These are phyloP conservation scores for Darevskia mixta DNA, from an alignment of 2,797 vertebrate genomes.

Conservation along the genomic window DNA sequence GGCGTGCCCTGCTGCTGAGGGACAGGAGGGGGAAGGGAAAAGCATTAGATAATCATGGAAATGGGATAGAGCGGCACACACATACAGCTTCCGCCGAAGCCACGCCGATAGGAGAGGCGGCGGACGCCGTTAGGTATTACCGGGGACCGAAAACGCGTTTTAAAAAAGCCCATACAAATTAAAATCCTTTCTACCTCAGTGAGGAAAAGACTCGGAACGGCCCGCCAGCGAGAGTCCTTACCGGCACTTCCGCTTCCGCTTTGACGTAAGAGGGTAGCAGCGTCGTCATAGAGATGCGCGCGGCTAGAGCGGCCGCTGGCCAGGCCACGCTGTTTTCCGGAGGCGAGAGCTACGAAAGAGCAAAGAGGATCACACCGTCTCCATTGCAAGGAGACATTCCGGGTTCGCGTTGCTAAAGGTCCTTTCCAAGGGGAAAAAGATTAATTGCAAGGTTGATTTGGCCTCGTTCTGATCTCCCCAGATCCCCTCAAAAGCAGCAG, in stretches of 20 bases:
- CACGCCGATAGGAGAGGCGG: not conserved
- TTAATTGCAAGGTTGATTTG: no score
- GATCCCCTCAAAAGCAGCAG: no score
- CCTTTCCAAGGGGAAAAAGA: no score
- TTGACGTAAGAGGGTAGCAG: not conserved
- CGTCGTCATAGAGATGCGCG: not conserved
- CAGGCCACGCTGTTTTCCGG: no score
- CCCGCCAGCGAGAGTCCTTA: not conserved
- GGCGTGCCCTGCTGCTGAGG: not conserved
- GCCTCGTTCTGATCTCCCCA: no score
- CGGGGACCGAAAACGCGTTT: not conserved
- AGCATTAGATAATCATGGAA: not conserved
- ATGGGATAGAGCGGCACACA: not conserved
- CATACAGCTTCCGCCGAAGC: not conserved
- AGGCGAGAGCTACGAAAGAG: rapidly evolving
- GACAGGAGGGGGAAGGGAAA: not conserved
- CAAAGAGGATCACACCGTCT: no score
- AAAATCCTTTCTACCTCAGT: not conserved
- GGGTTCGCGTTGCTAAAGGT: no score
- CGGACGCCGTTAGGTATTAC: not conserved
- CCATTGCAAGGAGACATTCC: no score
- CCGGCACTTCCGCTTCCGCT: not conserved
- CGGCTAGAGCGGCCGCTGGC: not conserved
- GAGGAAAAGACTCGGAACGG: not conserved
- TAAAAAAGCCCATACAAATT: not conserved